Percentiles rank a stretch among this genome's conserved stretches.
Conservation (phyloP, 2,113 vertebrate species). For the Lagenorhynchus albirostris region DNA sequence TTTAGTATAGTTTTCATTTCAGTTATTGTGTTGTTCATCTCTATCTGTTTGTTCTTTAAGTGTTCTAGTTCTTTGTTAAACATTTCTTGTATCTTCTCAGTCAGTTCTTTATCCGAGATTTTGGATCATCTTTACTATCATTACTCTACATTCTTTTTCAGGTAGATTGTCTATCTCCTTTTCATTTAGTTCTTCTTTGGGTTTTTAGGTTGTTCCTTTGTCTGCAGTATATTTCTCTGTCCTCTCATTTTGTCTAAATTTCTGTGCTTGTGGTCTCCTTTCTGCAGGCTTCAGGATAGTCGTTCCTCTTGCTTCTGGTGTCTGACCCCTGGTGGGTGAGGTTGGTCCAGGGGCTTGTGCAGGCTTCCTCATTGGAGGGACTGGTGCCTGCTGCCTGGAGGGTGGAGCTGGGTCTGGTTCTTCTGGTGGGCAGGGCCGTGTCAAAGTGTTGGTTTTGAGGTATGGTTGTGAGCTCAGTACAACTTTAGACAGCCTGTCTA, state of each 20-base stretch:
- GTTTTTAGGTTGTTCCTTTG: neutral
- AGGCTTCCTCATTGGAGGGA: neutral
- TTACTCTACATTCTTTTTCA: neutral
- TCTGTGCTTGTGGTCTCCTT: neutral
- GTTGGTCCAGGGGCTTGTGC: neutral
- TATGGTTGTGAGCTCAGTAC: neutral
- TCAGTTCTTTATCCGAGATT: neutral
- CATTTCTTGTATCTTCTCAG: neutral
- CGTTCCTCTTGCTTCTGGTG: neutral
- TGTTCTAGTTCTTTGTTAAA: neutral
- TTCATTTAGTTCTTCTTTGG: neutral
- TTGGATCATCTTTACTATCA: neutral
- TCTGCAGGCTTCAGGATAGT: neutral
- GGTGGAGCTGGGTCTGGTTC: neutral
- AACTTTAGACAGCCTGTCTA: neutral
- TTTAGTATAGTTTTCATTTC: neutral
- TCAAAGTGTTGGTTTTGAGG: neutral
- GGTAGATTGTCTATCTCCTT: neutral
- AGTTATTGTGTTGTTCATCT: neutral
- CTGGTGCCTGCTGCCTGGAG: no score
- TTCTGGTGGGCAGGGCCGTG: neutral
- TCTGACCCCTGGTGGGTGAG: neutral
- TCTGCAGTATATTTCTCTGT: neutral
- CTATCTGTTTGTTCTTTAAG: neutral
- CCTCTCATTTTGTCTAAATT: neutral